Evolutionary conservation across 92 coral and sea anemone genomes (phyloP).

Genomic region (Umimayanthus kanabou): DNA sequence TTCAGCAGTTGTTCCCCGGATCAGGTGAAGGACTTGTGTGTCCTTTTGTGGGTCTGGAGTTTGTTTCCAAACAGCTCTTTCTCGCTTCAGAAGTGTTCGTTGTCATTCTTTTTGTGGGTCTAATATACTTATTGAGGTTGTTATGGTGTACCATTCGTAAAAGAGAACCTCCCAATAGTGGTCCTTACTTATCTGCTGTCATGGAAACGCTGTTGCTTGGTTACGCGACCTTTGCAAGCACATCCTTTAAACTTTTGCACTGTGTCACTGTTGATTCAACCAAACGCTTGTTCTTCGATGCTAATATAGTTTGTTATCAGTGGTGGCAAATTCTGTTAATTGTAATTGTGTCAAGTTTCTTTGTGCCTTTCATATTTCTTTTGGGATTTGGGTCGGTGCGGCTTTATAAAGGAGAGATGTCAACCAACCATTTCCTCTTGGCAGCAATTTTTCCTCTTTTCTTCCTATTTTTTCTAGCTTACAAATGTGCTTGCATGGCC

Average conservation of each 20-base stretch:
- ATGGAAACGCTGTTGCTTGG: slow-evolving; percentile 56
- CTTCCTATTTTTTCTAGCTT: slow-evolving; percentile 30
- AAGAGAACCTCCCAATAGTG: neutral
- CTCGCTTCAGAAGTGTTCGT: slow-evolving; percentile 36
- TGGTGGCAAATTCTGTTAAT: slow-evolving; percentile 55
- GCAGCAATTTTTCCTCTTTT: slow-evolving; percentile 44
- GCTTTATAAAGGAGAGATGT: slow-evolving; percentile 33
- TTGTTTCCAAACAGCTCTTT: slow-evolving; percentile 55
- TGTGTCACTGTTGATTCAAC: slow-evolving; percentile 47
- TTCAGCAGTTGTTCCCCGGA: slow-evolving; percentile 41
- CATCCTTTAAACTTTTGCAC: slow-evolving; percentile 46
- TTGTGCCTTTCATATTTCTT: slow-evolving; percentile 45
- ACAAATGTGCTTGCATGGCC: slow-evolving; percentile 9
- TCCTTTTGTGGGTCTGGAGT: slow-evolving; percentile 58
- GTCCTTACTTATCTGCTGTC: slow-evolving; percentile 38
- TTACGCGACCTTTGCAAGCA: slow-evolving; percentile 46
- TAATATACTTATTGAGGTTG: slow-evolving; percentile 28
- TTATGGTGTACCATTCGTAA: slow-evolving; percentile 1
- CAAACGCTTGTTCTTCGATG: slow-evolving; percentile 48
- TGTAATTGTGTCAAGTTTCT: slow-evolving; percentile 11
- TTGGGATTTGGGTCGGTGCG: slow-evolving; percentile 51
- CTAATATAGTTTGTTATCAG: slow-evolving; percentile 47
- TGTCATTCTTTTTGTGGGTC: slow-evolving; percentile 5
- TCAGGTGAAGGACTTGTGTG: slow-evolving; percentile 44
- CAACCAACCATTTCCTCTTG: slow-evolving; percentile 44